A percentile compares a stretch with the other conserved stretches of the same genome.
Conservation (phyloP, 1,140 invertebrate species). For the Polyergus mexicanus region DNA sequence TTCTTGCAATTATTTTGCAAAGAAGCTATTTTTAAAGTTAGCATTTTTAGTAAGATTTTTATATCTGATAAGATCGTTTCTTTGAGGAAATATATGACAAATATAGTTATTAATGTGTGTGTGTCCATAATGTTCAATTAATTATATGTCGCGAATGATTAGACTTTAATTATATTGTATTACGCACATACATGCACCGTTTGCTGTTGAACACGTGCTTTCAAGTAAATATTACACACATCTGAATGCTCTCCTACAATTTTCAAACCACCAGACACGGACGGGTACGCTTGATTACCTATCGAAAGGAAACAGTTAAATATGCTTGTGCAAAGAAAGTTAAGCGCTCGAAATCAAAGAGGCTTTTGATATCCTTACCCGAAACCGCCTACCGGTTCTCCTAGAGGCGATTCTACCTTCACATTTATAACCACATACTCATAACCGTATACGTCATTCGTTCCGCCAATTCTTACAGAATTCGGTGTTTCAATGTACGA, state of each 20-base stretch:
- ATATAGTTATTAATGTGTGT: not conserved
- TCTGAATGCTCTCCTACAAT: slow-evolving; percentile 8
- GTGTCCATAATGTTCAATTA: not conserved
- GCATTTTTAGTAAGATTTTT: slow-evolving; percentile 1
- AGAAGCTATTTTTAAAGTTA: not conserved
- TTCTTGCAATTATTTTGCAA: not conserved
- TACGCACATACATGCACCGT: not conserved
- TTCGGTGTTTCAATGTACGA: slow-evolving; percentile 61
- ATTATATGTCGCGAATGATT: not conserved
- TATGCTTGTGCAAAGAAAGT: slow-evolving; percentile 15
- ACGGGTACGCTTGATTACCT: slow-evolving; percentile 40
- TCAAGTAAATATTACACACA: slow-evolving; percentile 38
- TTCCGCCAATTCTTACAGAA: slow-evolving; percentile 7
- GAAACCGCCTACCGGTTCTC: slow-evolving; percentile 53
- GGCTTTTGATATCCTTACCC: slow-evolving; percentile 67
- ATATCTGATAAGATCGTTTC: not conserved
- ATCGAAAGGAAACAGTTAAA: slow-evolving; percentile 43
- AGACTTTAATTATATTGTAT: not conserved
- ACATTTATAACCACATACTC: slow-evolving; percentile 50
- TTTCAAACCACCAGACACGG: slow-evolving; percentile 32
- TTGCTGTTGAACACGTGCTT: not conserved
- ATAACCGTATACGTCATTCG: not conserved
- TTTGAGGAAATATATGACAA: not conserved
- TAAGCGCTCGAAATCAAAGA: slow-evolving; percentile 65
- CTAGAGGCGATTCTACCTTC: slow-evolving; percentile 58